phyloP scores from a whole-genome alignment of 2,888 invertebrate species.

The Patella ulyssiponensis region DNA sequence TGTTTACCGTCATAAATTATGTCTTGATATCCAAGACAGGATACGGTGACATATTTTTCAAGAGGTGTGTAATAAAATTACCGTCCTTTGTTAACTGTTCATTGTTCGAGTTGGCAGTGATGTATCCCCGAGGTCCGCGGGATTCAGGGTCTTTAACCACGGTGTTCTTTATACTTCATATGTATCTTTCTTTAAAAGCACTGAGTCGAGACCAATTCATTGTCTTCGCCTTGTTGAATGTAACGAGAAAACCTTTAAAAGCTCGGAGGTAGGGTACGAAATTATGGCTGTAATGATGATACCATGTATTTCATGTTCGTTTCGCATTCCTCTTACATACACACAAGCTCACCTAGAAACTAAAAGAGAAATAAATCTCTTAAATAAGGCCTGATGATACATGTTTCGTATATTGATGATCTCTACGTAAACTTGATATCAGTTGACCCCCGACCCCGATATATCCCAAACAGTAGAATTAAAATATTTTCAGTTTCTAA shows the following conservation, averaged over 20 bases:
- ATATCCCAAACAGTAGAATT: no score
- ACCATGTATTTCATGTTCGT: no score
- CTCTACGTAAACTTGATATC: no score
- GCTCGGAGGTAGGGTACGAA: no score
- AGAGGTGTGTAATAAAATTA: constrained; percentile 5
- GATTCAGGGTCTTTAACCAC: background rate
- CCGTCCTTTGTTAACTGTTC: constrained; percentile 1
- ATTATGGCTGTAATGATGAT: no score
- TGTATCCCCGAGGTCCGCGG: background rate
- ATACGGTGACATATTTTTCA: background rate
- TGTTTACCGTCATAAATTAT: constrained; percentile 1
- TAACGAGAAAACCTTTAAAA: background rate
- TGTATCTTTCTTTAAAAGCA: background rate
- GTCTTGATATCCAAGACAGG: background rate
- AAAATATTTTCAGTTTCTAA: no score
- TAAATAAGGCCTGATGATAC: no score
- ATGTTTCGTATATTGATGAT: no score
- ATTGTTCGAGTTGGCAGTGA: constrained; percentile 5
- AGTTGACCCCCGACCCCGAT: no score
- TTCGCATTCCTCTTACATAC: no score
- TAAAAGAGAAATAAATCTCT: no score
- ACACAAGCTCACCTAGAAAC: no score
- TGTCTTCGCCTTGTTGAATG: background rate
- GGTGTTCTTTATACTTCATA: background rate
- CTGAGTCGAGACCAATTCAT: background rate